These are phyloP conservation scores for Drosophila quadrilineata DNA, from an alignment of 1,140 invertebrate species.

Conservation along the genomic window DNA sequence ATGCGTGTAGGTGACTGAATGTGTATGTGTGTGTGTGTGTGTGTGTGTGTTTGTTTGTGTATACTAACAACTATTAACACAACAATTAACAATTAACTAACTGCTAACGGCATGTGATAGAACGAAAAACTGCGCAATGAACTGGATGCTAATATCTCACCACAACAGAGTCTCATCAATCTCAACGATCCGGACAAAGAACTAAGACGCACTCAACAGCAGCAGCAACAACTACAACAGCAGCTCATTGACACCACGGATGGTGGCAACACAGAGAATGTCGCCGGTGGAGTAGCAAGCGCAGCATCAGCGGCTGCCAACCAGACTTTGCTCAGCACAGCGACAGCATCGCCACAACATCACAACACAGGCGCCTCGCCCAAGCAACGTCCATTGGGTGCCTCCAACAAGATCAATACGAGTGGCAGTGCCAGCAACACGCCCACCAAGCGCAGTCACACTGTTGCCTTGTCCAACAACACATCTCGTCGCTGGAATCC, in stretches of 20 bases:
- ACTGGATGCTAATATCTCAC: slow-evolving; percentile 83
- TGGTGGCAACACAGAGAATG: slow-evolving; percentile 33
- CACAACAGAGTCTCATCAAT: slow-evolving; percentile 80
- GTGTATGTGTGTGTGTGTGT: slow-evolving; percentile 17
- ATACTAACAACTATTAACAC: slow-evolving; percentile 56
- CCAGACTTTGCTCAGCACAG: slow-evolving; percentile 44
- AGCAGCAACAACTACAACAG: no score
- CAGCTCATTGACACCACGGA: slow-evolving; percentile 61
- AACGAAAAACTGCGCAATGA: slow-evolving; percentile 89
- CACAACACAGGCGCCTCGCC: slow-evolving; percentile 80
- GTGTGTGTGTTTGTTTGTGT: slow-evolving; percentile 53
- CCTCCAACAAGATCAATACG: slow-evolving; percentile 32
- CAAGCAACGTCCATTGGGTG: slow-evolving; percentile 62
- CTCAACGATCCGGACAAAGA: slow-evolving; percentile 64
- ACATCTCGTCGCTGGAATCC: slow-evolving; percentile 87
- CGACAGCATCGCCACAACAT: slow-evolving; percentile 62
- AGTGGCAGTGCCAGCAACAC: slow-evolving; percentile 50
- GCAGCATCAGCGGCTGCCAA: slow-evolving; percentile 26
- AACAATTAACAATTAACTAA: slow-evolving; percentile 57
- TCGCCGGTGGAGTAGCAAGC: no score
- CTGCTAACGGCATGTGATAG: slow-evolving; percentile 60
- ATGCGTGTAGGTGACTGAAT: slow-evolving; percentile 17
- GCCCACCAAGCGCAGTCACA: slow-evolving; percentile 50
- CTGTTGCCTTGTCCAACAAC: slow-evolving; percentile 20
- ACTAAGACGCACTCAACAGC: slow-evolving; percentile 45